A percentile compares a stretch with the other conserved stretches of the same genome.
Evolutionary conservation across 2,113 vertebrate species (phyloP).

Genomic region (Hymenochirus boettgeri): DNA sequence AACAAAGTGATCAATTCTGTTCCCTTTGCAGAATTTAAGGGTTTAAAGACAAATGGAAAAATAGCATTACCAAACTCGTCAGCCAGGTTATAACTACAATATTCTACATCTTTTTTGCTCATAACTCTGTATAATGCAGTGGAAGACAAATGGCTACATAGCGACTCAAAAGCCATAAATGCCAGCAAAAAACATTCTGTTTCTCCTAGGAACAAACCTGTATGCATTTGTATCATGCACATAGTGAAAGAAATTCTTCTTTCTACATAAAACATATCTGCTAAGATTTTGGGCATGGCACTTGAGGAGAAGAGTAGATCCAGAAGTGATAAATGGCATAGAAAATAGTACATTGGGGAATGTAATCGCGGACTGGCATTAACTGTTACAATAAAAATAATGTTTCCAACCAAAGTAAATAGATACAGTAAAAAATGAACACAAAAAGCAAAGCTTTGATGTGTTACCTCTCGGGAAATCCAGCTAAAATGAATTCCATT

Average conservation of each 20-base stretch:
- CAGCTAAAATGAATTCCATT: not conserved
- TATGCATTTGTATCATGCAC: slow-evolving; percentile 1
- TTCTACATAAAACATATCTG: not conserved
- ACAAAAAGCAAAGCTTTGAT: not conserved
- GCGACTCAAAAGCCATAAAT: not conserved
- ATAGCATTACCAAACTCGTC: not conserved
- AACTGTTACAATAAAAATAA: not conserved
- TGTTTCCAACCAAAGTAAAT: not conserved
- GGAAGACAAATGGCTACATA: not conserved
- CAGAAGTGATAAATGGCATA: not conserved
- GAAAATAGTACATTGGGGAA: not conserved
- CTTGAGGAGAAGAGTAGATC: not conserved
- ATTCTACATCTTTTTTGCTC: not conserved
- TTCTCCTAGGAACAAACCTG: not conserved
- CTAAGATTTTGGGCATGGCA: not conserved
- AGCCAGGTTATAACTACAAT: not conserved
- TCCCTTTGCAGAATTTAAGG: not conserved
- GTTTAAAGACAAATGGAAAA: not conserved
- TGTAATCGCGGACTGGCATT: not conserved
- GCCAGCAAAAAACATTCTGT: slow-evolving; percentile 9
- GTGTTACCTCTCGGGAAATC: not conserved
- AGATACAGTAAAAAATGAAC: not conserved
- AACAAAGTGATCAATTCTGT: not conserved
- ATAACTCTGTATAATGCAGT: not conserved
- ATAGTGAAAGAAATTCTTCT: not conserved